Evolutionary conservation across 2,797 vertebrate genomes (phyloP), one percentile per base, ranked within the genome.

Genomic region (Typhlichthys eigenmanni): DNA sequence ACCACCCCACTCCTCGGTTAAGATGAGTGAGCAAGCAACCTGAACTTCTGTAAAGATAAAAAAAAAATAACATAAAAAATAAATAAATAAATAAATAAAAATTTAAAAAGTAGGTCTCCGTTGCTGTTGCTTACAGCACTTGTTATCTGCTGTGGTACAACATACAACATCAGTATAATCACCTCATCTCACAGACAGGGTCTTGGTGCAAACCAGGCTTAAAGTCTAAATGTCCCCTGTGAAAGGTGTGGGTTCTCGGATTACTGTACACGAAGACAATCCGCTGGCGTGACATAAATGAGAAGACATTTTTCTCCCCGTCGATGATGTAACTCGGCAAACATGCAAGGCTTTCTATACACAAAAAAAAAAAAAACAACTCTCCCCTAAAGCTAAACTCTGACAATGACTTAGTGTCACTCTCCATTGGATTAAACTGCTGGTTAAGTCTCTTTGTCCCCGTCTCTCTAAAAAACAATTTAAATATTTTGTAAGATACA

Each of bases 1-100:
- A 82, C 72, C 64, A 62, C 13, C 72, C 50, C 12, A 24, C n/a
- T 13, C 13, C 12, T 59, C 52, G 51, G n/a, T 46, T 17, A 14
- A 50, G 59, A 50, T 16, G 13, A 34, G 29, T 12, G 48, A 34
- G 9, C 12, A 34, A 13, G 34, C 16, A 19, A 29, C 24, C 24
- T 29, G 24, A 29, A 29, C 24, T 29, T 29, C 24, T 29, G 24
- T 29, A 29, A 29, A 29, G 1, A 19, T 19, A 0, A 0, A 0
- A 47, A 47, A 47, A 10, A 12, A 47, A 47, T 4, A 47, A 47
- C 9, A 47, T 2, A 47, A 11, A 47, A 10, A 47, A 47, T 10
- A 47, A 10, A 17, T 17, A 17, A 17, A 17, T 17, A 17, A 47
- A 47, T 1, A 47, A 47, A 47, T 1, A 0, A 4, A 13, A 55